Base-by-base conservation (phyloP, 2,888 invertebrate species). In the Scaptomyza reducta region DNA sequence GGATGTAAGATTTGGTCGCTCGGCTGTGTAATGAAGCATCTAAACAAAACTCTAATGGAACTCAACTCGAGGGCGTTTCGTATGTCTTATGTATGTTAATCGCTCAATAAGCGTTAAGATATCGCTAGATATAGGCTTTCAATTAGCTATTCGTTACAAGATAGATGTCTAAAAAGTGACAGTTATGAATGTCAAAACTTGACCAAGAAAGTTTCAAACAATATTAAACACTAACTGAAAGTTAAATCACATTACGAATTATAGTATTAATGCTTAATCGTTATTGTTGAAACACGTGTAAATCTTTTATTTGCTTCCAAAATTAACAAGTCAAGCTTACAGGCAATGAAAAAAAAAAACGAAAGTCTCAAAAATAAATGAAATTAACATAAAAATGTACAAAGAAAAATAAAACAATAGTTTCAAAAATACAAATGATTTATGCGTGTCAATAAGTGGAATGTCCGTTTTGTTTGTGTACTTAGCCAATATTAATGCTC, bases 11-110 rank as follows among this genome's bases (percentile, higher is more conserved):
- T 49, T 61, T 40, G 60, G 83, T 67, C 69, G 55, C 59, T 70
- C 68, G 79, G 65, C 78, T 51, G 60, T 25, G 77, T 81, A 81
- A 81, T 81, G 81, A 87, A 83, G 80, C 80, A 65, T 35, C 63
- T 59, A 7, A 74, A 64, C 77, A 70, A 63, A 71, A 65, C 66
- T 61, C 57, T 60, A 38, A 53, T 46, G 33, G 44, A 57, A 33
- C 56, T 41, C 38, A 50, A 31, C 57, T 58, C 60, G 75, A 41
- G 51, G 68, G 68, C 68, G 62, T 68, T 38, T 38, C 53, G 42
- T 27, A 49, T 33, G 11, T 14, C 40, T 54, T 6, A n/a, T 27
- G 42, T 45, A 25, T 38, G 38, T 18, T 40, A 50, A 65, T 14
- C 50, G 41, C 40, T 42, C 46, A 63, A 25, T 55, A 63, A 46